These are phyloP conservation scores for Crocodylus rhombifer DNA, from an alignment of 2,797 vertebrate genomes.

Conservation along the genomic window DNA sequence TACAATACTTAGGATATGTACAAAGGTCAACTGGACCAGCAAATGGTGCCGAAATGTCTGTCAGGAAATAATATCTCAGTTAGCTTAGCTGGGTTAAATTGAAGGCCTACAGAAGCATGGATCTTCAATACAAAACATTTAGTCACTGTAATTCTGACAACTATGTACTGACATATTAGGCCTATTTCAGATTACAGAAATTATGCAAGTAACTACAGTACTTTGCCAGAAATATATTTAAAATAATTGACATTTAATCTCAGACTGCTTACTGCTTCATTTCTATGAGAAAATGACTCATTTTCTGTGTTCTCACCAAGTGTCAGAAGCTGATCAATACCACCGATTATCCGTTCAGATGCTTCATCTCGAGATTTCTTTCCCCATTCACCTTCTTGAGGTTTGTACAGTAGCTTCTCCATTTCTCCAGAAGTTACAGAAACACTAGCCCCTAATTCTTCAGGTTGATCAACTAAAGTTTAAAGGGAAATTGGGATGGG, in stretches of 20 bases:
- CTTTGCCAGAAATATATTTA: background rate
- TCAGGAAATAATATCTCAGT: slow-evolving; percentile 1
- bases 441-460: slow-evolving; percentile 89
- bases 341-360: slow-evolving; percentile 89
- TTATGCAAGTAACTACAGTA: rapidly evolving
- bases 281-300: background rate
- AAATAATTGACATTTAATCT: background rate
- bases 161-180: background rate
- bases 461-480: slow-evolving; percentile 87
- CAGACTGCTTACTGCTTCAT: background rate
- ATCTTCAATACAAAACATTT: background rate
- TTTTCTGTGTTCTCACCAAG: slow-evolving; percentile 83
- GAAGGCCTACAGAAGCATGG: background rate
- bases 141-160: background rate
- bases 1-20: slow-evolving; percentile 95
- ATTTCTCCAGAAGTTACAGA: slow-evolving; percentile 92
- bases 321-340: slow-evolving; percentile 91
- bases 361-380: slow-evolving; percentile 87
- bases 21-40: slow-evolving; percentile 93
- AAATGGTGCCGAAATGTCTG: slow-evolving; percentile 94
- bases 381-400: slow-evolving; percentile 93
- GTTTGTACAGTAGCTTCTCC: slow-evolving; percentile 92
- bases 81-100: background rate
- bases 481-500: background rate
- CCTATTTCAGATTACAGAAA: background rate